Evolutionary conservation across 2,797 vertebrate genomes (phyloP), one percentile per base, ranked within the genome.

Genomic region (Eulemur mongoz): DNA sequence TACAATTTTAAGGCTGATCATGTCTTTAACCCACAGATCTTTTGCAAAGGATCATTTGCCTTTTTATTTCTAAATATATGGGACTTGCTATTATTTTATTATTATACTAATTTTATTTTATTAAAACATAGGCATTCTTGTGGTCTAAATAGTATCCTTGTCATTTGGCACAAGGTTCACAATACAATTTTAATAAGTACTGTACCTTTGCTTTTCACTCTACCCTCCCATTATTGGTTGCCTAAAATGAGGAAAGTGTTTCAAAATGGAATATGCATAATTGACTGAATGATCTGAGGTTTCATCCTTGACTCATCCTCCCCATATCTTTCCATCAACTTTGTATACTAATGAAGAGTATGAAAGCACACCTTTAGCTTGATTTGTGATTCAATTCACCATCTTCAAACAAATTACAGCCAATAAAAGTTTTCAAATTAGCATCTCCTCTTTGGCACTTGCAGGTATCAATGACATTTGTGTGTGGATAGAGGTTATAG

Each of bases 391-490:
- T 96, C 95, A 38, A n/a, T 83, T 92, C 85, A 76, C 85, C 78
- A 80, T 85, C 95, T 86, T 93, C 94, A 93, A 80, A 85, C 84
- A 98, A 94, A 95, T 94, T 92, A 92, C 2, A 63, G 92, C 76
- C 95, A 93, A 92, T 95, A 89, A 93, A 96, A 83, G 69, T 97
- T 96, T 96, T 87, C 83, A 87, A 95, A 96, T 96, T 93, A 97
- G 76, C 96, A 86, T 95, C 82, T 89, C 50, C 22, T 95, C 78
- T 89, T 61, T 91, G 85, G 92, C 48, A 93, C 69, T 96, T 80
- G 69, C 95, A 96, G 93, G 54, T 94, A 93, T 86, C 91, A 73
- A 22, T 96, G 96, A 93, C 93, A 95, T 94, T 96, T 96, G 94
- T 63, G 69, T 95, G 82, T 83, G 61, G 89, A 35, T 48, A 96